Evolutionary conservation across 2,888 invertebrate genomes (phyloP), one percentile per base, ranked within the genome.

Genomic region (Oscheius onirici): DNA sequence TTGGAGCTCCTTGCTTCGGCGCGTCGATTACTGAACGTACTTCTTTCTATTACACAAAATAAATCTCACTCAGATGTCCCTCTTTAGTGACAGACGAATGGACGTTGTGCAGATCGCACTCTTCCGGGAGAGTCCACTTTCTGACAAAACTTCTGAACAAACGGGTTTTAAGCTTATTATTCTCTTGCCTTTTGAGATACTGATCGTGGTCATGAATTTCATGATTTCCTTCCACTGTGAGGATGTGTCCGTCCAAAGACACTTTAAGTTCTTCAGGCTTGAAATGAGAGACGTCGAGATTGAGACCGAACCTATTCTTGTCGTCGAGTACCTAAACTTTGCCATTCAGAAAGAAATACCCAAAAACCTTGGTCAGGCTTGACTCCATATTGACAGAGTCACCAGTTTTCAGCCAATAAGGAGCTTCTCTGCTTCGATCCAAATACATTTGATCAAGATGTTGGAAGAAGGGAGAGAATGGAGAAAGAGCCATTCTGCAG

Each of bases 211-310:
- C 71, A 60, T 74, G 71, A 40, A 67, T 61, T 60, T 76, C 75
- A 40, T 78, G 78, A 17, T 72, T 24, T 43, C 78, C 78, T 34
- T 71, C 72, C 49, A 78, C 43, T 41, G 71, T 76, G 52, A 78
- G 60, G 20, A 69, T 43, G 51, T 63, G 54, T 40, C 74, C 74
- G 34, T 74, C 74, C 49, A 78, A 49, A 26, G 69, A 70, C 61
- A 78, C 71, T 60, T 72, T 76, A 41, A 78, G 54, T 66, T 78
- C 76, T 57, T 78, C 76, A n/a, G 78, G 78, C 65, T 72, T 76
- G 74, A 74, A 76, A 22, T 68, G 65, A 13, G 69, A 55, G 20
- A 76, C 76, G 28, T 76, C 72, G 43, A 76, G 60, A 28, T 63
- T 70, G 63, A 76, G 61, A 26, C 55, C 66, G 65, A 72, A 76